Evolutionary conservation across 2,797 vertebrate species (phyloP).

Genomic region (Urophycis tenuis): DNA sequence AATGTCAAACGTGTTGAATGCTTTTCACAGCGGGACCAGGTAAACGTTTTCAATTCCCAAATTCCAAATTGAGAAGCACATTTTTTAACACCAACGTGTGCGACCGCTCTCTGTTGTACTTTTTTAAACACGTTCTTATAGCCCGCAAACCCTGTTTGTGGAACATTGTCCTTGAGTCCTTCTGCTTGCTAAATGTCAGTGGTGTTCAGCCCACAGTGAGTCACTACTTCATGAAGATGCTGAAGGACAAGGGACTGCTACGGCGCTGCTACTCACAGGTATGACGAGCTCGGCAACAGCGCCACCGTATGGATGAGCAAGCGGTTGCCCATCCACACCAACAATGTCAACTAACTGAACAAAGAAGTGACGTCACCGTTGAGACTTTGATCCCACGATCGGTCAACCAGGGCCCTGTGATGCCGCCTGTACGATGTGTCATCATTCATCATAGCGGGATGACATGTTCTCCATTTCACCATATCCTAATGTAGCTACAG

Average conservation of each 20-base stretch:
- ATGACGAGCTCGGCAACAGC: background rate
- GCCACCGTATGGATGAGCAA: background rate
- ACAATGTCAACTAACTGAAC: background rate
- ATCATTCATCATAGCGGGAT: background rate
- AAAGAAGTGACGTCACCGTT: background rate
- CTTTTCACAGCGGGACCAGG: background rate
- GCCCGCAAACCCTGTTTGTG: background rate
- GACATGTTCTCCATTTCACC: background rate
- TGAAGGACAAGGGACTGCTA: conserved; percentile 82
- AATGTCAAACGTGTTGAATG: background rate
- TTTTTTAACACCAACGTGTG: background rate
- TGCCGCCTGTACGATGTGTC: background rate
- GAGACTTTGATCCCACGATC: background rate
- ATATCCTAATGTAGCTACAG: background rate
- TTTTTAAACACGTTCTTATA: no score
- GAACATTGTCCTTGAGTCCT: background rate
- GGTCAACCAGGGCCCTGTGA: background rate
- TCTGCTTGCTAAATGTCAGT: conserved; percentile 5
- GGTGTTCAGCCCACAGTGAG: conserved; percentile 77
- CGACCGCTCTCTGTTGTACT: no score
- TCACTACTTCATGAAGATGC: conserved; percentile 87
- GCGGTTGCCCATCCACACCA: background rate
- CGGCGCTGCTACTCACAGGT: conserved; percentile 89
- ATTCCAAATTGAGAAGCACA: background rate
- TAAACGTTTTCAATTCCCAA: background rate